Percentiles rank a stretch among this genome's conserved stretches.
Conservation (phyloP, 1,140 invertebrate genomes). For the Telenomus remus region DNA sequence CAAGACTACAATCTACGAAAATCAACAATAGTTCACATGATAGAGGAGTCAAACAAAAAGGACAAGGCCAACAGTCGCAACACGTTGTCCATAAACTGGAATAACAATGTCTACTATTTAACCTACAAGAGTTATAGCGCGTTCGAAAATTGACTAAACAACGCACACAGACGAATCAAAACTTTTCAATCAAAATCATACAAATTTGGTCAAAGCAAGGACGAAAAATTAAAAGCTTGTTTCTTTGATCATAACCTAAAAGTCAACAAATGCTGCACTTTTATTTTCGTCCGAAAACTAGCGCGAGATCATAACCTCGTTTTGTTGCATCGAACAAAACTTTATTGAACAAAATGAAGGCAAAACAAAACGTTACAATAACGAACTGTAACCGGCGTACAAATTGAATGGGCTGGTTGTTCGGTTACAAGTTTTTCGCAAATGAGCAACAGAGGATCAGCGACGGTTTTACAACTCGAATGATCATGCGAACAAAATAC, state of each 20-base stretch:
- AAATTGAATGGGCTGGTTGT: too few relatives aligned
- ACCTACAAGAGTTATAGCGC: too few relatives aligned
- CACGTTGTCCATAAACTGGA: background rate
- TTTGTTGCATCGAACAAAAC: too few relatives aligned
- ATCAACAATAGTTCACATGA: background rate
- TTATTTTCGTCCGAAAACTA: background rate
- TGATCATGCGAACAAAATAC: constrained; percentile 2
- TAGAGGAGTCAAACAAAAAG: background rate
- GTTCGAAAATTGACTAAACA: too few relatives aligned
- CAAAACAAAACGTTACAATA: too few relatives aligned
- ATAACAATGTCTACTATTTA: background rate
- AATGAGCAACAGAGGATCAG: constrained; percentile 17
- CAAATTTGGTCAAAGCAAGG: too few relatives aligned
- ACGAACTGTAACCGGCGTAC: too few relatives aligned
- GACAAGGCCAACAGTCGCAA: background rate
- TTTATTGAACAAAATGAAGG: too few relatives aligned
- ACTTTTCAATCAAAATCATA: too few relatives aligned
- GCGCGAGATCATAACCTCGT: background rate
- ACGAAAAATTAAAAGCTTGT: constrained; percentile 8
- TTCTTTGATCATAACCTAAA: constrained; percentile 28
- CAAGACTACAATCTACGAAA: background rate
- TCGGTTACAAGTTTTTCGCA: background rate
- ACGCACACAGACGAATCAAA: too few relatives aligned
- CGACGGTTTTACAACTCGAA: constrained; percentile 11
- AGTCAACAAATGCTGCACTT: constrained; percentile 31